A percentile compares a stretch with the other conserved stretches of the same genome.
Conservation (phyloP, 2,797 vertebrate species). For the Telmatherina bonti region DNA sequence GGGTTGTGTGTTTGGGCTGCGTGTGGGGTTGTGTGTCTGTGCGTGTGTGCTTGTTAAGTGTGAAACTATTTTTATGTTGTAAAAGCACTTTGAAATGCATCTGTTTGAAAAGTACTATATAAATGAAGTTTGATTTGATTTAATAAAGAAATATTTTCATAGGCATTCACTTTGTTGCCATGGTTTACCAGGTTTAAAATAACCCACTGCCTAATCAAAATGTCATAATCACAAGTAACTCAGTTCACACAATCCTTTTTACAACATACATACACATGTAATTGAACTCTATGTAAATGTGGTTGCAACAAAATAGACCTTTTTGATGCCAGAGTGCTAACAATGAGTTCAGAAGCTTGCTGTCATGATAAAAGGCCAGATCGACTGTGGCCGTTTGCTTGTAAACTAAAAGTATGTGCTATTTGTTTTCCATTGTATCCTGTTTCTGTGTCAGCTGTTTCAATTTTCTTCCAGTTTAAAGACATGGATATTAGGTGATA, state of each 20-base stretch:
- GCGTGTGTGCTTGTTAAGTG: no score
- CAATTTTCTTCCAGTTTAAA: not conserved
- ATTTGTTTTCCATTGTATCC: not conserved
- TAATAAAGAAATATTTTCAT: not conserved
- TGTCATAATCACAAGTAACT: not conserved
- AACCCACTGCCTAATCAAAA: not conserved
- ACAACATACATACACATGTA: not conserved
- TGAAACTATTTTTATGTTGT: no score
- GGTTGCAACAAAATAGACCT: not conserved
- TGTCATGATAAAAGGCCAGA: not conserved
- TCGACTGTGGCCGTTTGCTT: conserved; percentile 2
- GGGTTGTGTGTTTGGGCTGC: no score
- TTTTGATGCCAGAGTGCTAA: not conserved
- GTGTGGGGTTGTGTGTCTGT: no score
- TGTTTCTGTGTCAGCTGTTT: not conserved
- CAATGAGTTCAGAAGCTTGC: not conserved
- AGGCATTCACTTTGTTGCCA: not conserved
- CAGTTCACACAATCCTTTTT: not conserved
- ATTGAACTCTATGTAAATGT: not conserved
- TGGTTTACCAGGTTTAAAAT: not conserved
- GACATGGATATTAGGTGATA: not conserved
- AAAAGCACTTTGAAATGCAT: no score
- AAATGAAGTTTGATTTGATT: no score
- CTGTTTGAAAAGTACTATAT: no score
- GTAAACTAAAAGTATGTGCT: not conserved